Percentiles rank a stretch among this genome's conserved stretches.
These are phyloP conservation scores for Muraenolepis orangiensis DNA, from an alignment of 2,797 vertebrate genomes.

Conservation along the genomic window DNA sequence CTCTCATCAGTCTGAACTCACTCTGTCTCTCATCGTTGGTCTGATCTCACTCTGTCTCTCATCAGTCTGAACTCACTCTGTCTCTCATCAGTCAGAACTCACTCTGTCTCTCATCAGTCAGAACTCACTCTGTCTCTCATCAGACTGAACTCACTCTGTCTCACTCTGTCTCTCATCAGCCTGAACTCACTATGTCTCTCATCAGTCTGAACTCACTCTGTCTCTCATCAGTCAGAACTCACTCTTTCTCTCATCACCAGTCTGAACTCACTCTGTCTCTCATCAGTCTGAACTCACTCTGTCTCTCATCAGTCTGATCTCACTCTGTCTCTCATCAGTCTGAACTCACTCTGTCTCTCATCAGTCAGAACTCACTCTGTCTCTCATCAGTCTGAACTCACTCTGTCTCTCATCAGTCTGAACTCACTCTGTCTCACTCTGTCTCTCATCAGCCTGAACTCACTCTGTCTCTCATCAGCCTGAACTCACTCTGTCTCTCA, in stretches of 20 bases:
- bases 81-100: neutral
- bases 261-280: neutral
- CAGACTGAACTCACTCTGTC: no score
- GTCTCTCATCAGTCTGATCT: neutral
- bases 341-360: neutral
- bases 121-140: neutral
- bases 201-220: neutral
- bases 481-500: neutral
- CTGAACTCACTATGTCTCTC: neutral
- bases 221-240: neutral
- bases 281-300: neutral
- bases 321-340: neutral
- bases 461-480: no score
- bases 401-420: neutral
- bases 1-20: neutral
- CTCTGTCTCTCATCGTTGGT: neutral
- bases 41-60: neutral
- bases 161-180: neutral
- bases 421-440: no score
- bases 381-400: neutral
- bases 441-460: neutral
- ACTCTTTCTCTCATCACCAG: no score
- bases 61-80: neutral
- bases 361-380: neutral
- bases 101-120: neutral